These are phyloP conservation scores for Nemotelus nigrinus DNA, from an alignment of 2,888 invertebrate species.

Conservation along the genomic window DNA sequence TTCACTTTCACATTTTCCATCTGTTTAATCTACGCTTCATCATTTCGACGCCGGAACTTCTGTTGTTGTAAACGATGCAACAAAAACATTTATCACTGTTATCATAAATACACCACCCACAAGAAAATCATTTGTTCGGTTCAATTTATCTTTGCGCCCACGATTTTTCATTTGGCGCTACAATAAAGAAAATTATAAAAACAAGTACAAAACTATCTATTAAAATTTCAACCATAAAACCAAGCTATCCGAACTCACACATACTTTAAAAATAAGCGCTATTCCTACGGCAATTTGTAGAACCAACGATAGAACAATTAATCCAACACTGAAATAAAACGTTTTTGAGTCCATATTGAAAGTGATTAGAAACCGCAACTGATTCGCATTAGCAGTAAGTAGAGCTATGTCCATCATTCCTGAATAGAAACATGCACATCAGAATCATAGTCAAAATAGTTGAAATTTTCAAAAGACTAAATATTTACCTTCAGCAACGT, in stretches of 20 bases:
- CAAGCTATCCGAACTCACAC: constrained; percentile 53
- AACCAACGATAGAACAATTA: constrained; percentile 70
- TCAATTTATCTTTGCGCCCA: constrained; percentile 62
- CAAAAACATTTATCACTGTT: constrained; percentile 75
- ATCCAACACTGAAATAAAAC: constrained; percentile 68
- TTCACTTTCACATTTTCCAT: too few relatives aligned
- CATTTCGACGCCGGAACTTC: constrained; percentile 48
- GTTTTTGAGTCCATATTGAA: constrained; percentile 70
- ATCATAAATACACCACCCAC: constrained; percentile 73
- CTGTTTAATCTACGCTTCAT: too few relatives aligned
- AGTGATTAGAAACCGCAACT: constrained; percentile 72
- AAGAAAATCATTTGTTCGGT: constrained; percentile 71
- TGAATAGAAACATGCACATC: constrained; percentile 4
- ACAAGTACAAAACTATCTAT: neutral
- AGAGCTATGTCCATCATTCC: constrained; percentile 79
- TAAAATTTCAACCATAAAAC: constrained; percentile 6
- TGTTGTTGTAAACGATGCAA: constrained; percentile 67
- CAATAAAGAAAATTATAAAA: constrained; percentile 26
- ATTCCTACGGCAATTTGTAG: constrained; percentile 74
- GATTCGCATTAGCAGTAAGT: constrained; percentile 77
- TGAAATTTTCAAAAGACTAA: neutral
- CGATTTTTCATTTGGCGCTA: constrained; percentile 59
- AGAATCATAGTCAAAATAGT: neutral
- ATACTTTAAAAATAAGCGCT: constrained; percentile 71
- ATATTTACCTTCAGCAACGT: constrained; percentile 59